Conservation (phyloP, 2,113 vertebrate genomes). For the Oriolus oriolus region DNA sequence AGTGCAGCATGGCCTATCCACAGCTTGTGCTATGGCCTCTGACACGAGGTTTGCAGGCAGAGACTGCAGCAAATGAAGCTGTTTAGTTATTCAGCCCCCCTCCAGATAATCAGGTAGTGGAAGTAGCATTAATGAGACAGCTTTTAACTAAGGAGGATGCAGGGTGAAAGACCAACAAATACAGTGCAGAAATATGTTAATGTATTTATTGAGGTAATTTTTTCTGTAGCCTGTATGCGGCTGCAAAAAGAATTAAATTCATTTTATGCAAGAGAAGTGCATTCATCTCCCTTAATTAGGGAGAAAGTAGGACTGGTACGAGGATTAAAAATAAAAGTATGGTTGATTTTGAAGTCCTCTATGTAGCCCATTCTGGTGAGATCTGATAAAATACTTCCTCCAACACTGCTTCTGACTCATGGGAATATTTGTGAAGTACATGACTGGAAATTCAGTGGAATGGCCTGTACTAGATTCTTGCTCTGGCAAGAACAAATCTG, state of each 20-base stretch:
- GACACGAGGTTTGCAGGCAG: neutral
- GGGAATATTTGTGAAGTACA: neutral
- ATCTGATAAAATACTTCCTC: neutral
- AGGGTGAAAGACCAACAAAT: neutral
- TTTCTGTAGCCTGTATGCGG: neutral
- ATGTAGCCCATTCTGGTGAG: neutral
- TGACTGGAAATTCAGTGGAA: slow-evolving; percentile 26
- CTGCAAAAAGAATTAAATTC: neutral
- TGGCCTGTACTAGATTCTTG: neutral
- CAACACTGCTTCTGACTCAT: neutral
- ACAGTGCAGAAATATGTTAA: slow-evolving; percentile 32
- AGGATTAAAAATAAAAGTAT: slow-evolving; percentile 27
- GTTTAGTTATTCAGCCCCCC: slow-evolving; percentile 10
- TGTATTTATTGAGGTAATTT: slow-evolving; percentile 9
- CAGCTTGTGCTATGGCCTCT: neutral
- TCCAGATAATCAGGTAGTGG: neutral
- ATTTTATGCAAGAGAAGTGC: neutral
- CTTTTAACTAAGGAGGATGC: neutral
- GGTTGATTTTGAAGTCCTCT: slow-evolving; percentile 2
- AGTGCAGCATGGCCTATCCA: neutral
- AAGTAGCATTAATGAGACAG: neutral
- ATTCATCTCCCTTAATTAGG: slow-evolving; percentile 44
- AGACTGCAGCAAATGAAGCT: neutral
- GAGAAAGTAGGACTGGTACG: neutral
- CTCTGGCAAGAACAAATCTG: neutral